phyloP scores from a whole-genome alignment of 2,888 invertebrate species.

The Campaea margaritaria region DNA sequence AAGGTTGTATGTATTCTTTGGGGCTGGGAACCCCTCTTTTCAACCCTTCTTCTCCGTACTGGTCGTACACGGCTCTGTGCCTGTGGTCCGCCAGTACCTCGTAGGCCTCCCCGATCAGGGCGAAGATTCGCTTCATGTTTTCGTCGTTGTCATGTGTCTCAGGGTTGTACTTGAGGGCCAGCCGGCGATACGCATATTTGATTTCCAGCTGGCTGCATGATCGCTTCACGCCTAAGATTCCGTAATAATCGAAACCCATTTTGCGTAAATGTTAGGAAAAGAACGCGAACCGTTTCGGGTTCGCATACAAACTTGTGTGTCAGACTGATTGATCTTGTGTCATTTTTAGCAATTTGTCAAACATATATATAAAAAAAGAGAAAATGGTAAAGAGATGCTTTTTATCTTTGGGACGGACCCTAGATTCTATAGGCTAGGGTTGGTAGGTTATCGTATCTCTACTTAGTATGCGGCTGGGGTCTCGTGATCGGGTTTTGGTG shows the following conservation, averaged over 20 bases:
- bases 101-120: constrained; percentile 90
- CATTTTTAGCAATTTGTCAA: not conserved
- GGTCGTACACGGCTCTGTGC: constrained; percentile 92
- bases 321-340: not conserved
- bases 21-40: constrained; percentile 92
- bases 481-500: too few species aligned
- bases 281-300: not conserved
- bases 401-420: too few species aligned
- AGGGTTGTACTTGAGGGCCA: constrained; percentile 86
- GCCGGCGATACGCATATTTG: constrained; percentile 87
- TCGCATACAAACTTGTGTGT: not conserved
- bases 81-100: constrained; percentile 90
- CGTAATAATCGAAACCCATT: constrained; percentile 92
- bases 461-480: too few species aligned
- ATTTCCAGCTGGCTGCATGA: constrained; percentile 88
- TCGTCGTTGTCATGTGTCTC: constrained; percentile 79
- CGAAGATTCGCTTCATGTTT: constrained; percentile 83
- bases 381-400: too few species aligned
- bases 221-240: constrained; percentile 88
- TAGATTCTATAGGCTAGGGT: too few species aligned
- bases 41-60: constrained; percentile 95
- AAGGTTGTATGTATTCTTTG: constrained; percentile 88
- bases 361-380: not conserved
- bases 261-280: constrained; percentile 7
- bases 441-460: too few species aligned